These are phyloP conservation scores for Ormia ochracea DNA, from an alignment of 2,888 invertebrate genomes.

Conservation along the genomic window DNA sequence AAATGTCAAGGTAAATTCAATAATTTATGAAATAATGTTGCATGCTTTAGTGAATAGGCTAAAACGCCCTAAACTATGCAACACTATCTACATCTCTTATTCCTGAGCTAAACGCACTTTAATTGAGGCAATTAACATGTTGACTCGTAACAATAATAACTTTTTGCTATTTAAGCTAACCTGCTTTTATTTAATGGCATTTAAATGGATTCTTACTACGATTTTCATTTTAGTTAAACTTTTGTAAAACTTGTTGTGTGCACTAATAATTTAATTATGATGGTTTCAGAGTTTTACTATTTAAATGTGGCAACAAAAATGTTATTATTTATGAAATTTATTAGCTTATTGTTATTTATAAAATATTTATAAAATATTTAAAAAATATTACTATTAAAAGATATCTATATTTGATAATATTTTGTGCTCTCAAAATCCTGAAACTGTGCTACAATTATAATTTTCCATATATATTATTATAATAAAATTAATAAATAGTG, in stretches of 20 bases:
- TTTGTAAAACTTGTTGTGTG: neutral
- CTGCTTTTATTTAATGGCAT: conserved; percentile 22
- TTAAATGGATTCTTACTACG: conserved; percentile 12
- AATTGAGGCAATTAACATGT: conserved; percentile 40
- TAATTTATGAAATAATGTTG: conserved; percentile 1
- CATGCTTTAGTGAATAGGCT: conserved; percentile 3
- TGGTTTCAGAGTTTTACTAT: neutral
- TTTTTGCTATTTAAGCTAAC: conserved; percentile 14
- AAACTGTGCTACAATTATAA: conserved; percentile 39
- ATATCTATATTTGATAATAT: too few species aligned
- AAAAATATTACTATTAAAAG: neutral
- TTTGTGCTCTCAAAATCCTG: conserved; percentile 14
- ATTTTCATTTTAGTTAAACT: neutral
- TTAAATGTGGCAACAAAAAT: neutral
- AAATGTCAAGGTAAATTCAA: conserved; percentile 22
- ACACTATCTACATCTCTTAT: neutral
- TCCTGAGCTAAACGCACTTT: neutral
- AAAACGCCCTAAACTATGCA: conserved; percentile 32
- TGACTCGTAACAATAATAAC: conserved; percentile 20
- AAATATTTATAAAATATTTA: conserved; percentile 17
- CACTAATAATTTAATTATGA: conserved; percentile 20
- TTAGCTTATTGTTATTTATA: neutral
- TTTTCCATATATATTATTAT: neutral
- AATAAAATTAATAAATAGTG: neutral
- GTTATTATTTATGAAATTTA: conserved; percentile 33